A percentile compares a stretch with the other conserved stretches of the same genome.
Conservation (phyloP, 2,113 vertebrate genomes). For the Penelope pileata region DNA sequence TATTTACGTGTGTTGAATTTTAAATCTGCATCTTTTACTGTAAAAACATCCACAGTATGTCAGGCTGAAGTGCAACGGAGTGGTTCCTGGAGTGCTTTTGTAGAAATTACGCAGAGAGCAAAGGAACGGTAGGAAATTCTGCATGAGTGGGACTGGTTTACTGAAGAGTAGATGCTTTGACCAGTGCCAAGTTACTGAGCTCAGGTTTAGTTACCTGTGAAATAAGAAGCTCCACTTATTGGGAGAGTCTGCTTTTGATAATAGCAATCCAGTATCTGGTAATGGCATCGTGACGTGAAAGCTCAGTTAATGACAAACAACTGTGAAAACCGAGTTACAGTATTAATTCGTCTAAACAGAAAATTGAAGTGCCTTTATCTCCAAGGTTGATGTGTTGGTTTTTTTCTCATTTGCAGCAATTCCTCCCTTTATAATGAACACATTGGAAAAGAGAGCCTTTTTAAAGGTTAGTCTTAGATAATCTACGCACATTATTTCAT, state of each 20-base stretch:
- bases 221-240: neutral
- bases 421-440: slow-evolving; percentile 97
- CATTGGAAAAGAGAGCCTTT: slow-evolving; percentile 96
- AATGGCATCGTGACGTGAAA: neutral
- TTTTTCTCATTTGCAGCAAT: slow-evolving; percentile 81
- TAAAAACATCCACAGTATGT: neutral
- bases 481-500: neutral
- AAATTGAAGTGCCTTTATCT: neutral
- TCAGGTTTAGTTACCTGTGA: neutral
- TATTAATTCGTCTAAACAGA: neutral
- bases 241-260: neutral
- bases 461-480: slow-evolving; percentile 84
- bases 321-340: neutral
- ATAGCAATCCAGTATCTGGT: neutral
- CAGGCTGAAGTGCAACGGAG: neutral
- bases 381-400: neutral
- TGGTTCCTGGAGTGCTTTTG: neutral
- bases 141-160: neutral
- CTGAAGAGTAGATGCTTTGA: neutral
- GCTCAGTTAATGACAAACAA: neutral
- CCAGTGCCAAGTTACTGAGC: neutral
- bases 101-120: neutral
- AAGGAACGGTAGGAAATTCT: neutral
- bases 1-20: neutral
- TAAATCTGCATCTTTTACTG: neutral